Evolutionary conservation across 2,797 vertebrate species (phyloP).

Genomic region (Mormyrops attenuatus): DNA sequence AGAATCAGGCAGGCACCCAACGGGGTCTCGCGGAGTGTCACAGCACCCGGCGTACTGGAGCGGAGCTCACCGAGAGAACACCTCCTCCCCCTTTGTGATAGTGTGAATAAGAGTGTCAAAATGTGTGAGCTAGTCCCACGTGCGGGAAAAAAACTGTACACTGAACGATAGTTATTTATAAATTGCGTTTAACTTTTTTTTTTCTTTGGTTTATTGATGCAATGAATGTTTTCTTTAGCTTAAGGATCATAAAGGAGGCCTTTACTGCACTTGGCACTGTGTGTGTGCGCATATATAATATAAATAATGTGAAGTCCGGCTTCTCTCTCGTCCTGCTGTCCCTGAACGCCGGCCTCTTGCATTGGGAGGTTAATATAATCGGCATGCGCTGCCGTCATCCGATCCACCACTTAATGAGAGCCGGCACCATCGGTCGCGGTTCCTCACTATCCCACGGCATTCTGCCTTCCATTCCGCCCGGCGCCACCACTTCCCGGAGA

Average conservation of each 20-base stretch:
- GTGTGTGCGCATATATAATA: not conserved
- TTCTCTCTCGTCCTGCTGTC: not conserved
- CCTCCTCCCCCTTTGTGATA: not conserved
- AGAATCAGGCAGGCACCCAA: not conserved
- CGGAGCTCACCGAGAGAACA: not conserved
- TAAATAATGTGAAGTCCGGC: not conserved
- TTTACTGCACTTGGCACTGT: not conserved
- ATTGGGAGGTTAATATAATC: not conserved
- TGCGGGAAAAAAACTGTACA: not conserved
- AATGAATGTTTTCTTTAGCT: not conserved
- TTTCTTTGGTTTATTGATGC: not conserved
- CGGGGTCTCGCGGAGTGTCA: not conserved
- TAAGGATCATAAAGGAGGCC: not conserved
- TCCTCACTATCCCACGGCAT: not conserved
- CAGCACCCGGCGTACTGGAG: not conserved
- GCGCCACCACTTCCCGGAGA: no score
- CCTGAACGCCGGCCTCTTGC: not conserved
- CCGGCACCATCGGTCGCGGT: not conserved
- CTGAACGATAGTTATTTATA: not conserved
- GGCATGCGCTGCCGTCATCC: not conserved
- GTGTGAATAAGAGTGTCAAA: not conserved
- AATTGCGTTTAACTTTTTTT: not conserved
- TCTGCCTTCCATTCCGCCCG: not conserved
- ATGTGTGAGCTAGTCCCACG: not conserved
- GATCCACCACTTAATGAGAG: not conserved